These are phyloP conservation scores for Drosophila mimica DNA, from an alignment of 2,888 invertebrate species.

Conservation along the genomic window DNA sequence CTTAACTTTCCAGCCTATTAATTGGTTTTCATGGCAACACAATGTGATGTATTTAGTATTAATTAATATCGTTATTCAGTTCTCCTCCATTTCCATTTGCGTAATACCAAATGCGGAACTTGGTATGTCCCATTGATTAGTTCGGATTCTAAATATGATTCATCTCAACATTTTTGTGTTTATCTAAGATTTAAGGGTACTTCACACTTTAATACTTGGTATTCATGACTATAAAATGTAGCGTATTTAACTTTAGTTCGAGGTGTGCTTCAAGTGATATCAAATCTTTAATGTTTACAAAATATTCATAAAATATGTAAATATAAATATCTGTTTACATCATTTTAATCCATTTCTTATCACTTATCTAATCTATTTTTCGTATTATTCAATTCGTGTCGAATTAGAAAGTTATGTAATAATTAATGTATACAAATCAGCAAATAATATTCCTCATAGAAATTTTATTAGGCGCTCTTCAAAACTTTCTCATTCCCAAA, in stretches of 20 bases:
- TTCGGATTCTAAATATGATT: conserved; percentile 2
- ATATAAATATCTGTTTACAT: not conserved
- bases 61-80: not conserved
- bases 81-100: not conserved
- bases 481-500: conserved; percentile 7
- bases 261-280: not conserved
- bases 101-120: not conserved
- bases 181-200: not conserved
- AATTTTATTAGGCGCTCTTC: not conserved
- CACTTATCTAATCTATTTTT: not conserved
- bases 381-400: not conserved
- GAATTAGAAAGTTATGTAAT: conserved; percentile 6
- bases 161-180: not conserved
- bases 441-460: not conserved
- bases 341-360: not conserved
- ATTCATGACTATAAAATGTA: not conserved
- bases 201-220: not conserved
- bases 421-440: not conserved
- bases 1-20: not conserved
- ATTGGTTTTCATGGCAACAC: too few species aligned
- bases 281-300: not conserved
- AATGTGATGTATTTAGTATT: not conserved
- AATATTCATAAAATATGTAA: not conserved
- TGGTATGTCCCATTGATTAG: not conserved
- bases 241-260: not conserved